Base-by-base conservation (phyloP, 2,888 invertebrate genomes). In the Pheosia gnoma region DNA sequence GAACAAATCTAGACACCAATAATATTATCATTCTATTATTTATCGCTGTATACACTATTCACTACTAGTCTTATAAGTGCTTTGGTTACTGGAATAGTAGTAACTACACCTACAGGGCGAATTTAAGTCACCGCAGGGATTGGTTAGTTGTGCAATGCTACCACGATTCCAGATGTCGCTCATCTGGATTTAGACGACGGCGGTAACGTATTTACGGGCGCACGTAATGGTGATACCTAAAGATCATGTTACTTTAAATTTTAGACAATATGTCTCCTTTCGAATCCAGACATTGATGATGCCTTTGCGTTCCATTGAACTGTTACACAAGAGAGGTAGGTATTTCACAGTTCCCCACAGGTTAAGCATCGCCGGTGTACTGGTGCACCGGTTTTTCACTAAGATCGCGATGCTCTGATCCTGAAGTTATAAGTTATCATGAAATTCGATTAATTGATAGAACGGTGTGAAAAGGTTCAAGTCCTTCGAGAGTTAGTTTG, bases 111-210 rank as follows among this genome's bases (percentile, higher is more conserved):
- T 68, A 75, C 71, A 71, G 77, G 81, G 73, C 73, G 77, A 82
- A 78, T 82, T 78, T 73, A 72, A 71, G 68, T 66, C 58, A 60
- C 60, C 62, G 64, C 77, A 69, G 74, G 65, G 70, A 74, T 66
- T 67, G 59, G 67, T 57, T 65, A 67, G 71, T 83, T 83, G 77
- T 75, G 80, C 71, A 82, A 79, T 53, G 53, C 54, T 65, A 59
- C 63, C 67, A 58, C 58, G 64, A 65, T 71, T 71, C 79, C 81
- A 81, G 81, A 82, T 81, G 79, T 72, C 71, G 69, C 64, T 74
- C 70, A 73, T 78, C 78, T 73, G 68, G 72, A 74, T 74, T 79
- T 66, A 77, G 72, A 63, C 55, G 55, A 70, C 65, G 62, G 71
- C 67, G 25, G 25, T 25, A 25, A 25, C 66, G 77, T 80, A 74